Evolutionary conservation across 2,797 vertebrate genomes (phyloP), one percentile per base, ranked within the genome.

Genomic region (Malurus leucopterus): DNA sequence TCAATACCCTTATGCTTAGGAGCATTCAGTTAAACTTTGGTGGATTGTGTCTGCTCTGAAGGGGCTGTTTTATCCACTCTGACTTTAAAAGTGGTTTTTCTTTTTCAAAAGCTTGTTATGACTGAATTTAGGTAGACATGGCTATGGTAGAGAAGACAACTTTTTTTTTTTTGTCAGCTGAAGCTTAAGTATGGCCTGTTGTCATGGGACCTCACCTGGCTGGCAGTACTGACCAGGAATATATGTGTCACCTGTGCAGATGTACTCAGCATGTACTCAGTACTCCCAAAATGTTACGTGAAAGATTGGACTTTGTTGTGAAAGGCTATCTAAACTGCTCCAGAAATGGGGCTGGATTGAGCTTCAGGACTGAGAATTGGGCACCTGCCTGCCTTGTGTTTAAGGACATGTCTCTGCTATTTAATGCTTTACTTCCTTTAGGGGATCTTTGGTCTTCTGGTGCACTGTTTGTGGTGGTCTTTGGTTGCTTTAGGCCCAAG

Each of bases 21-120:
- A 95, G 67, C 64, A 76, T 73, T 71, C 86, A 82, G 41, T 84
- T 89, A 79, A 89, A 81, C 71, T 94, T 81, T 62, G 74, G 61
- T 83, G 79, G 78, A 76, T 57, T 84, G 38, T 67, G 22, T 67
- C 71, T 88, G 64, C 43, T 92, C 43, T 58, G 72, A 76, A 79
- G 46, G 59, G 64, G 32, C 36, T 75, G 49, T 91, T 93, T 93
- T 92, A 44, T 82, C 77, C 70, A 34, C 68, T 88, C n/a, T 47
- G 76, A 55, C 80, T 91, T 91, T 49, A 16, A 79, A 93, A 88
- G 69, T 32, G 50, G 24, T 26, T 64, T 78, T 88, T 65, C 8
- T 24, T 54, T 94, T 78, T 54, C 55, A 59, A 79, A 81, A 82
- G 68, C 46, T 82, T 61, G 8, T 61, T 76, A 46, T 73, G 74